Conservation (phyloP, 2,888 invertebrate genomes). For the Pherbina coryleti region DNA sequence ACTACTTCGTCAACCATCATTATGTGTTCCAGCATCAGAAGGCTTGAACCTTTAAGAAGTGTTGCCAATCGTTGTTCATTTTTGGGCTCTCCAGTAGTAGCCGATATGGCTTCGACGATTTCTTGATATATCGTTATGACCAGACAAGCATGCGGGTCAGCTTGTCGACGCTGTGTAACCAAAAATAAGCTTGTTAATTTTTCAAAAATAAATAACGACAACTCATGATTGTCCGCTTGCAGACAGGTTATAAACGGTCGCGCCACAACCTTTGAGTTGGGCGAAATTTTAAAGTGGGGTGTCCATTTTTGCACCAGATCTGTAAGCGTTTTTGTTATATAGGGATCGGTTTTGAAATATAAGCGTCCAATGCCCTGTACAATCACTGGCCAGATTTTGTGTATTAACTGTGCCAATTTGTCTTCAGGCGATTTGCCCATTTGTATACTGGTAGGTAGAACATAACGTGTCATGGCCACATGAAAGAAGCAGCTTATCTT, state of each 20-base stretch:
- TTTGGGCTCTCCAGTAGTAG: constrained; percentile 21
- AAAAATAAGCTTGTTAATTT: constrained; percentile 63
- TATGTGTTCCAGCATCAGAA: constrained; percentile 64
- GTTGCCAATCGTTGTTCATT: constrained; percentile 54
- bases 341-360: constrained; percentile 70
- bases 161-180: constrained; percentile 63
- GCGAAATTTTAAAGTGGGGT: constrained; percentile 64
- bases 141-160: constrained; percentile 62
- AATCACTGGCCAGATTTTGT: constrained; percentile 72
- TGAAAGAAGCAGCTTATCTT: constrained; percentile 70
- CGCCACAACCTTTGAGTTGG: constrained; percentile 62
- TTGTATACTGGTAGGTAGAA: constrained; percentile 71
- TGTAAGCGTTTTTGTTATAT: constrained; percentile 70
- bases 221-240: constrained; percentile 56
- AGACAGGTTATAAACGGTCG: constrained; percentile 63
- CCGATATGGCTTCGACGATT: constrained; percentile 52
- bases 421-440: constrained; percentile 69
- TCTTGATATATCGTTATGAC: constrained; percentile 65
- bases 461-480: constrained; percentile 70
- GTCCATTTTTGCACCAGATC: constrained; percentile 71
- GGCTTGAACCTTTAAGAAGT: constrained; percentile 59
- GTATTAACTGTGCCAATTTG: constrained; percentile 69
- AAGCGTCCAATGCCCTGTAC: constrained; percentile 71
- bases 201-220: constrained; percentile 62
- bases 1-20: constrained; percentile 68